Evolutionary conservation across 2,113 vertebrate genomes (phyloP).

Genomic region (Egretta garzetta): DNA sequence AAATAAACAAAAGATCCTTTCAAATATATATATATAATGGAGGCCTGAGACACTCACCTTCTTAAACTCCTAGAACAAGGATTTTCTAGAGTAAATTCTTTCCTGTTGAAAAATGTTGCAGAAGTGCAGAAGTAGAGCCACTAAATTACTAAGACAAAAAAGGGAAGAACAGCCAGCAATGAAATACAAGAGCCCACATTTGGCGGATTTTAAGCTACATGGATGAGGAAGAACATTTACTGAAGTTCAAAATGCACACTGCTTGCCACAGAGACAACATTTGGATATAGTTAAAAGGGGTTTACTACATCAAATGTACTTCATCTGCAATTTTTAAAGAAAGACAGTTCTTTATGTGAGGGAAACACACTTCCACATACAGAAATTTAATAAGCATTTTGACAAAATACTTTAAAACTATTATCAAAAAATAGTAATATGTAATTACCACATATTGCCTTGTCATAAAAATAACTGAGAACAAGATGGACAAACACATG

Average conservation of each 20-base stretch:
- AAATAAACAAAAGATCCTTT: background rate
- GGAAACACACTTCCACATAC: background rate
- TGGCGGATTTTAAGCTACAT: background rate
- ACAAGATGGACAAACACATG: background rate
- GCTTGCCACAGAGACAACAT: background rate
- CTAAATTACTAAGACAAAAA: background rate
- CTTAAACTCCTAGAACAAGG: slow-evolving; percentile 9
- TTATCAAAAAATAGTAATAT: background rate
- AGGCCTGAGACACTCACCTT: background rate
- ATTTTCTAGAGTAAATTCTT: background rate
- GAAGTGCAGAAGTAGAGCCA: background rate
- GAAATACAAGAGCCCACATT: background rate
- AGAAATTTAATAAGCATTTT: background rate
- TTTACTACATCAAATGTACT: background rate
- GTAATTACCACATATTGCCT: background rate
- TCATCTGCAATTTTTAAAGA: background rate
- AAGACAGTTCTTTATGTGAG: background rate
- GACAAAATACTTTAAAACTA: background rate
- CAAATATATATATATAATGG: background rate
- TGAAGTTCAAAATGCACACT: background rate
- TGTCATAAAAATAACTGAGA: slow-evolving; percentile 19
- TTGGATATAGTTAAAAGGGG: background rate
- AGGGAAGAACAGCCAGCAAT: background rate
- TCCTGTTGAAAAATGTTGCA: slow-evolving; percentile 2
- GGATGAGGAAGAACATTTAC: background rate